A percentile compares a stretch with the other conserved stretches of the same genome.
Evolutionary conservation across 2,888 invertebrate genomes (phyloP).

Genomic region (Zootermopsis nevadensis): DNA sequence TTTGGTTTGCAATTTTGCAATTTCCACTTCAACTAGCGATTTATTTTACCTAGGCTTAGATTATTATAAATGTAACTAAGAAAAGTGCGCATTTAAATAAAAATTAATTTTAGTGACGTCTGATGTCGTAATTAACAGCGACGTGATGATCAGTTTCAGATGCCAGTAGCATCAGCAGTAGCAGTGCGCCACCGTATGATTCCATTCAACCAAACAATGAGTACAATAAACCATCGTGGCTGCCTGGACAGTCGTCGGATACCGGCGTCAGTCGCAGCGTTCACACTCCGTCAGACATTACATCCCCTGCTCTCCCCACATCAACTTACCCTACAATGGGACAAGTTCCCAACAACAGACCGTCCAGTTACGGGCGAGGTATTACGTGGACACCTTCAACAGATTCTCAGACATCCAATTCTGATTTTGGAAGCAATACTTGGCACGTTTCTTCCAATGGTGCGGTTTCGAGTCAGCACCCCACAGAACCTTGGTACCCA

Average conservation of each 20-base stretch:
- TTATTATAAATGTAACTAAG: no score
- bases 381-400: constrained; percentile 63
- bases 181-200: background rate
- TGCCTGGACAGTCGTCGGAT: background rate
- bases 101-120: no score
- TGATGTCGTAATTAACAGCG: no score
- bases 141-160: no score
- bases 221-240: constrained; percentile 1
- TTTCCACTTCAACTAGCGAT: no score
- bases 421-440: background rate
- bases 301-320: background rate
- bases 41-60: no score
- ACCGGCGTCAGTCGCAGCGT: background rate
- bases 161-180: background rate
- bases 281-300: constrained; percentile 15
- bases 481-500: constrained; percentile 63
- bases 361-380: constrained; percentile 65
- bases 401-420: background rate
- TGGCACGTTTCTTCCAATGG: constrained; percentile 13
- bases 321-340: background rate
- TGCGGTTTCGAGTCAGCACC: background rate
- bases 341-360: background rate
- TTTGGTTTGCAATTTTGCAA: no score
- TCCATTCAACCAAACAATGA: background rate
- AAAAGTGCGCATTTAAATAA: no score